phyloP scores from a whole-genome alignment of 2,888 invertebrate genomes.

The Aspidiotus rigidus region DNA sequence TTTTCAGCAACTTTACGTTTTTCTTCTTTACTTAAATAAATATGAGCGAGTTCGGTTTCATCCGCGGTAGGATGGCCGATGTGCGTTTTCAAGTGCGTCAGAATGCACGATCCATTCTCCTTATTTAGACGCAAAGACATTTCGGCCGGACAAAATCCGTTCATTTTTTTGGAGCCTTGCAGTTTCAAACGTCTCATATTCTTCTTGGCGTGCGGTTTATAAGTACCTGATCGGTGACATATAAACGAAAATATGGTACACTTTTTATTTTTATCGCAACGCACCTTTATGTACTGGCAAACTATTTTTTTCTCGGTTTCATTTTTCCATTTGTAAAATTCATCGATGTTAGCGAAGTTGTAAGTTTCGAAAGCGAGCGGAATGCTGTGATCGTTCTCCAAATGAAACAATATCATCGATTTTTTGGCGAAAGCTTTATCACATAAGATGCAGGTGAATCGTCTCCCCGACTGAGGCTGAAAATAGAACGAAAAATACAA shows the following conservation, averaged over 20 bases:
- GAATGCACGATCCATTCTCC: not conserved
- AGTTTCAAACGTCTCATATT: not conserved
- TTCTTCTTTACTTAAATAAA: constrained; percentile 7
- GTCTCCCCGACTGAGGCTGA: not conserved
- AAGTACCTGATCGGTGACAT: constrained; percentile 6
- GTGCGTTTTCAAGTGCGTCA: constrained; percentile 3
- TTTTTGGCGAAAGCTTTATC: not conserved
- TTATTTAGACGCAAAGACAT: not conserved
- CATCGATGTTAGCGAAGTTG: not conserved
- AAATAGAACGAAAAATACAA: not conserved
- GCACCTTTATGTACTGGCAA: not conserved
- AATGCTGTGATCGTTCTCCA: not conserved
- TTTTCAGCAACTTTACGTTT: not conserved
- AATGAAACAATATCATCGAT: not conserved
- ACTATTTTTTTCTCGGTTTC: not conserved
- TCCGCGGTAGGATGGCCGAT: constrained; percentile 5
- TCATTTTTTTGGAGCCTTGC: constrained; percentile 11
- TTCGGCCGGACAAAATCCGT: constrained; percentile 14
- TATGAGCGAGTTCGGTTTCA: constrained; percentile 13
- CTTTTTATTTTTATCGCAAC: not conserved
- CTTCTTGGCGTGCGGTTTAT: not conserved
- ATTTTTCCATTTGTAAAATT: constrained; percentile 8
- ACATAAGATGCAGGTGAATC: constrained; percentile 7
- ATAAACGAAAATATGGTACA: not conserved
- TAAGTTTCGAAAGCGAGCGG: not conserved